Conservation (phyloP, 2,888 invertebrate species). For the Ypsolopha sequella region DNA sequence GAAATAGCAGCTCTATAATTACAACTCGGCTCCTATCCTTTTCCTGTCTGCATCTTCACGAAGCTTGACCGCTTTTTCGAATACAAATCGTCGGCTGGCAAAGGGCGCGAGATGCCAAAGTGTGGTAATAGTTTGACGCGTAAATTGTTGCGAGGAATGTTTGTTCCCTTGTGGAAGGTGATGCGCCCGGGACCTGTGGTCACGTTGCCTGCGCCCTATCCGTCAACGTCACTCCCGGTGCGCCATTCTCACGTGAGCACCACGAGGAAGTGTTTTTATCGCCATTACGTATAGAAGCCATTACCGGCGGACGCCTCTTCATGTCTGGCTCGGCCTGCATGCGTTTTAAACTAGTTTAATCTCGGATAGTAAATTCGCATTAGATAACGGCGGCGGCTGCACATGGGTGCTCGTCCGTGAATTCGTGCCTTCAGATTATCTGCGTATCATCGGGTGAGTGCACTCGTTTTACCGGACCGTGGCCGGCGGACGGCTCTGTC, state of each 20-base stretch:
- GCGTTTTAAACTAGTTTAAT: constrained; percentile 35
- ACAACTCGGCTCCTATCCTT: not conserved
- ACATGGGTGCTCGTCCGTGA: constrained; percentile 44
- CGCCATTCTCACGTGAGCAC: constrained; percentile 40
- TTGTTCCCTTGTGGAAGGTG: not conserved
- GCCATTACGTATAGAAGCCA: constrained; percentile 44
- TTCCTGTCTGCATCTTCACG: not conserved
- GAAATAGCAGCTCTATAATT: constrained; percentile 3
- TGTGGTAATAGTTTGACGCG: constrained; percentile 22
- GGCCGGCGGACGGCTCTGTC: constrained; percentile 10
- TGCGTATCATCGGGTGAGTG: constrained; percentile 32
- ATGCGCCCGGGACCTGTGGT: constrained; percentile 10
- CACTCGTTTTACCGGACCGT: constrained; percentile 25
- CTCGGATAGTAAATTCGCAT: constrained; percentile 51
- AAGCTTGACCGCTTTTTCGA: not conserved
- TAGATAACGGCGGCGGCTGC: constrained; percentile 46
- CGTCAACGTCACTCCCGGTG: constrained; percentile 45
- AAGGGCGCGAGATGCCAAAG: not conserved
- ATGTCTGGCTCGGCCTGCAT: constrained; percentile 11
- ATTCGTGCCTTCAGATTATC: constrained; percentile 43
- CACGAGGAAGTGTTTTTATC: constrained; percentile 51
- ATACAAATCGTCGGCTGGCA: not conserved
- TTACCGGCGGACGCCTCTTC: constrained; percentile 34
- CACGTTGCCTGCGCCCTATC: constrained; percentile 32
- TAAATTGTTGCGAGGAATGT: constrained; percentile 20